Evolutionary conservation across 2,888 invertebrate genomes (phyloP).

Genomic region (Callyntrura sp.): DNA sequence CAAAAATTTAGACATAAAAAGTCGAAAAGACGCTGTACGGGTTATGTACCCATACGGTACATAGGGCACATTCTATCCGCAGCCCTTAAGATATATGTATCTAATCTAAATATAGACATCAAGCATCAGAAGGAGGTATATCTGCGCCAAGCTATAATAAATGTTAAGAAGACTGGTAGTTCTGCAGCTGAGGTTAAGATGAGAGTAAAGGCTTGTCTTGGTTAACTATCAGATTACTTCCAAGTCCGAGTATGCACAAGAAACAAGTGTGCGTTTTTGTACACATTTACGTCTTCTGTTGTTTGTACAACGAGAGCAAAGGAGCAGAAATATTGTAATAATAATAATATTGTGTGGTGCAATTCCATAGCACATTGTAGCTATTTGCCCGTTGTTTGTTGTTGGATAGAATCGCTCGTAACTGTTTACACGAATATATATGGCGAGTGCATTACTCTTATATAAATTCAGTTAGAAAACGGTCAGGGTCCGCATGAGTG

Average conservation of each 20-base stretch:
- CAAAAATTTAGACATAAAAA: not conserved
- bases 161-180: slow-evolving; percentile 20
- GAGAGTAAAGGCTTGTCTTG: slow-evolving; percentile 43
- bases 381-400: not conserved
- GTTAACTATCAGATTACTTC: slow-evolving; percentile 26
- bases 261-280: slow-evolving; percentile 8
- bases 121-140: not conserved
- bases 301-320: not conserved
- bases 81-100: not conserved
- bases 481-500: slow-evolving; percentile 59
- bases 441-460: slow-evolving; percentile 52
- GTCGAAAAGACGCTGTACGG: not conserved
- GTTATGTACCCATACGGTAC: not conserved
- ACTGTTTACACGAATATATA: slow-evolving; percentile 48
- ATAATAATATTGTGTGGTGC: not conserved
- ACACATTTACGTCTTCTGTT: not conserved
- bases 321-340: slow-evolving; percentile 17
- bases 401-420: not conserved
- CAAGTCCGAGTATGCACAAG: not conserved
- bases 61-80: not conserved
- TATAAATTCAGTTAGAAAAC: slow-evolving; percentile 65
- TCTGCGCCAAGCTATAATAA: not conserved
- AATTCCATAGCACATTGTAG: not conserved
- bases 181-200: slow-evolving; percentile 49
- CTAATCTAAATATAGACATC: no score